These are phyloP conservation scores for Amyelois transitella DNA, from an alignment of 1,140 invertebrate genomes.

Conservation along the genomic window DNA sequence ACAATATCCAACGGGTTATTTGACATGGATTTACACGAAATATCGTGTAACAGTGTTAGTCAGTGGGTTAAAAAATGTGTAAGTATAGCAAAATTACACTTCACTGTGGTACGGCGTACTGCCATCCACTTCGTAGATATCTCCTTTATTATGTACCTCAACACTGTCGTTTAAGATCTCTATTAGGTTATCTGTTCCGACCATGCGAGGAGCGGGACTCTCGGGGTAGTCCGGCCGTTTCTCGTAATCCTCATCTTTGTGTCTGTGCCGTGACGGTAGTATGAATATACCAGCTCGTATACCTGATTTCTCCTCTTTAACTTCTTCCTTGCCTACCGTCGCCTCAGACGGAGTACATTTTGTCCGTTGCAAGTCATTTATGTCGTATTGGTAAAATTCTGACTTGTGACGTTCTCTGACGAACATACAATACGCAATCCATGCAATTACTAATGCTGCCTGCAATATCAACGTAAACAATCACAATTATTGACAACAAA, in stretches of 20 bases:
- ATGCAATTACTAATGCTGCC: conserved; percentile 42
- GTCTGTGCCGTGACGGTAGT: conserved; percentile 46
- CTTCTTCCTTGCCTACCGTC: conserved; percentile 25
- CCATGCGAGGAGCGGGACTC: conserved; percentile 31
- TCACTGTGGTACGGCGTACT: conserved; percentile 36
- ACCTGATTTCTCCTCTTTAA: conserved; percentile 11
- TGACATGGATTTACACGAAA: too few relatives aligned
- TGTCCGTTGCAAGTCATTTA: conserved; percentile 45
- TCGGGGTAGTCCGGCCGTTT: conserved; percentile 63
- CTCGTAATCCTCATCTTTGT: conserved; percentile 41
- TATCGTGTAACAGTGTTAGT: not conserved
- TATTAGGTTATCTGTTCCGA: conserved; percentile 49
- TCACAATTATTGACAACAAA: not conserved
- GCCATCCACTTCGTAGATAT: conserved; percentile 26
- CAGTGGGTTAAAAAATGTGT: conserved; percentile 4
- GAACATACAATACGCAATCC: conserved; percentile 65
- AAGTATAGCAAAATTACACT: conserved; percentile 27
- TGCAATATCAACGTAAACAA: conserved; percentile 27
- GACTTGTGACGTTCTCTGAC: conserved; percentile 56
- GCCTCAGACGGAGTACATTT: conserved; percentile 36
- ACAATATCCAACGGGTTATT: too few relatives aligned
- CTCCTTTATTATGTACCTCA: conserved; percentile 38
- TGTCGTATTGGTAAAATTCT: conserved; percentile 45
- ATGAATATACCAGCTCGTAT: conserved; percentile 46
- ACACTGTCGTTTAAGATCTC: conserved; percentile 44